phyloP scores from a whole-genome alignment of 2,797 vertebrate species.

The Adrianichthys oophorus region DNA sequence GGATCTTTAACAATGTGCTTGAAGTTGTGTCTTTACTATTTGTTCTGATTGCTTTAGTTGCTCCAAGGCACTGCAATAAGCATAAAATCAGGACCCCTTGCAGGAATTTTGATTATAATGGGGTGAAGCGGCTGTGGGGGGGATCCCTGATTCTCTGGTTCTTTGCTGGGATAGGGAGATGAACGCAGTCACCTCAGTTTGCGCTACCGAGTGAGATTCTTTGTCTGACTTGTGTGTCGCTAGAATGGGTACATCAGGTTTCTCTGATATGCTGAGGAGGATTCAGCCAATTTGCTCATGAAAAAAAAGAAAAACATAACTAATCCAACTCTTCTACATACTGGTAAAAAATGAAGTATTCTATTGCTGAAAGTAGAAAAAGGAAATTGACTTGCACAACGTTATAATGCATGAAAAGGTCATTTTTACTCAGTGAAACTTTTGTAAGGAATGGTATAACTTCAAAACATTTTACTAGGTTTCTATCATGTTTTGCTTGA shows the following conservation, averaged over 20 bases:
- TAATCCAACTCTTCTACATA: too few species aligned
- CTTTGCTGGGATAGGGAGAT: conserved; percentile 15
- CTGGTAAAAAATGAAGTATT: too few species aligned
- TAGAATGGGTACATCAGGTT: conserved; percentile 3
- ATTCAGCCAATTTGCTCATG: not conserved
- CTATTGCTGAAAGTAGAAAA: too few species aligned
- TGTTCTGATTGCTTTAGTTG: conserved; percentile 15
- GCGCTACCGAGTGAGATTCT: conserved; percentile 11
- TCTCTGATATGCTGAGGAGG: not conserved
- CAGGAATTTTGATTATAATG: conserved; percentile 29
- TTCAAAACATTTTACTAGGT: too few species aligned
- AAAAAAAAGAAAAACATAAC: too few species aligned
- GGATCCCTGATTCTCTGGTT: not conserved
- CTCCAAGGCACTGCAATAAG: conserved; percentile 3
- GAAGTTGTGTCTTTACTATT: conserved; percentile 16
- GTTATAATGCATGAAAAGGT: too few species aligned
- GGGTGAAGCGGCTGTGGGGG: conserved; percentile 19
- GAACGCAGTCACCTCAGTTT: conserved; percentile 13
- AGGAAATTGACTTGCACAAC: too few species aligned
- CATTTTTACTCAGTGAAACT: too few species aligned
- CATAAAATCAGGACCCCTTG: conserved; percentile 13
- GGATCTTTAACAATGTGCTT: too few species aligned
- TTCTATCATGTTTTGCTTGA: too few species aligned
- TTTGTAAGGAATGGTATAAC: too few species aligned
- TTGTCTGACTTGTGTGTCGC: conserved; percentile 21